phyloP scores from a whole-genome alignment of 2,888 invertebrate species.

The Argyresthia goedartella region DNA sequence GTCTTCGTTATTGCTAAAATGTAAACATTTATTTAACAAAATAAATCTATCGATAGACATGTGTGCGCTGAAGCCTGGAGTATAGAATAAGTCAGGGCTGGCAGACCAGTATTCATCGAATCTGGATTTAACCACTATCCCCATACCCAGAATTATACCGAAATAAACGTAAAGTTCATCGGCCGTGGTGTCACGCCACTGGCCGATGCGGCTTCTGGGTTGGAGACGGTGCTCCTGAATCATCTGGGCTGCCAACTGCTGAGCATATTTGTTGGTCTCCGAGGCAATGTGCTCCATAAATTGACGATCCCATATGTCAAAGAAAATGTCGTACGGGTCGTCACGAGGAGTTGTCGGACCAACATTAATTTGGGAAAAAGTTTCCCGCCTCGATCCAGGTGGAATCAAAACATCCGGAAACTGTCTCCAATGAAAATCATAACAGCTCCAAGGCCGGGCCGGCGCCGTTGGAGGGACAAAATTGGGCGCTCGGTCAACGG shows the following conservation, averaged over 20 bases:
- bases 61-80: too few species aligned
- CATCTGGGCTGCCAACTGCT: constrained; percentile 12
- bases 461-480: too few species aligned
- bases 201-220: neutral
- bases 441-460: neutral
- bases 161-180: constrained; percentile 3
- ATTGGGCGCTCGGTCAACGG: too few species aligned
- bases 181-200: neutral
- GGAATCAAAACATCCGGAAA: neutral
- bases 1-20: constrained; percentile 3
- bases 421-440: neutral
- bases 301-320: constrained; percentile 19
- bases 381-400: constrained; percentile 5
- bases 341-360: constrained; percentile 12
- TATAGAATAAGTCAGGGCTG: neutral
- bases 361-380: constrained; percentile 11
- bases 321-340: constrained; percentile 17
- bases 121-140: neutral
- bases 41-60: neutral
- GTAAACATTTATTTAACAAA: constrained; percentile 1
- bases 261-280: constrained; percentile 20
- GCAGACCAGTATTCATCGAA: constrained; percentile 1
- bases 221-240: neutral
- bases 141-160: constrained; percentile 5
- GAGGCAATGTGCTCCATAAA: constrained; percentile 18